Evolutionary conservation across 2,797 vertebrate genomes (phyloP), one percentile per base, ranked within the genome.

Genomic region (Loris lydekkerianus): DNA sequence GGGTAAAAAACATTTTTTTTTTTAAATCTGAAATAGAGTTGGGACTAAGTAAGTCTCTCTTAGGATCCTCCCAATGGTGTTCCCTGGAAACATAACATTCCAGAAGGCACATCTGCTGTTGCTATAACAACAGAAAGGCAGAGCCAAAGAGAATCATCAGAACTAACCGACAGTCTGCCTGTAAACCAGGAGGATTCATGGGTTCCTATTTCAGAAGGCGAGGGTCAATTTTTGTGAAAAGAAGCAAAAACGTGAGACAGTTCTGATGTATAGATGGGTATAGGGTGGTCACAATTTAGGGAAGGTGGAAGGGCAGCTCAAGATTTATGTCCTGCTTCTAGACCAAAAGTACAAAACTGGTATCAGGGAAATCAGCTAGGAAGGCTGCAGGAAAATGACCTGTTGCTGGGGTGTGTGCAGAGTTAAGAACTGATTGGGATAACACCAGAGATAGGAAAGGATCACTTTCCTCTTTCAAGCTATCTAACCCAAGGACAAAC

Each of bases 101-200:
- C 65, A 94, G 75, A 91, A 94, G 65, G 40, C 46, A 92, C 65
- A 92, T 90, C 91, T 96, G 94, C 56, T 0, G 10, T 96, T 95
- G 90, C 81, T 94, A 65, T 93, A 87, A 95, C 93, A 97, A 97
- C 89, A 81, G 60, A 83, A 80, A 95, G 49, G 34, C 77, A 91
- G 67, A 43, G 29, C 76, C n/a, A 72, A 65, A 86, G 63, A 70
- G 34, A 78, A 81, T 70, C 27, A 7, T 86, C 60, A 87, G 31
- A 53, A 76, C 63, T 65, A 34, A 34, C 95, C 65, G 88, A 8
- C 21, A 70, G 56, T 88, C 77, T 37, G n/a, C 21, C 63, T 76
- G 40, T 25, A 95, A 94, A 43, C 60, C 46, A 81, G 37, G 53
- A 86, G 4, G 67, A 80, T 80, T 37, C 80, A 46, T 91, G 29